Base-by-base conservation (phyloP, 2,797 vertebrate species). In the Fundulus diaphanus region DNA sequence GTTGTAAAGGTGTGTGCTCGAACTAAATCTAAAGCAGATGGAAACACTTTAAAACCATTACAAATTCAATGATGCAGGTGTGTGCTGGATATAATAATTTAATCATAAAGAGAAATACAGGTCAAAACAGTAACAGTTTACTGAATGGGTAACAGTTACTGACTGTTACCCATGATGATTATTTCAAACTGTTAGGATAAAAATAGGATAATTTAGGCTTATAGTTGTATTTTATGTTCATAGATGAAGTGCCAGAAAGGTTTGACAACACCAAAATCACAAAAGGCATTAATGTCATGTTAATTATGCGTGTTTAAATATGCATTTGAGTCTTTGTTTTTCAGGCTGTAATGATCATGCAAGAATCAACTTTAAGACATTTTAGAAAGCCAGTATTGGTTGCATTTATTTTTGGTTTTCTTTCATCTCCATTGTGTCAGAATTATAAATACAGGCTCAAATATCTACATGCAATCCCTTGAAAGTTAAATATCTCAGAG, bases 11-110 rank as follows among this genome's bases (percentile, higher is more conserved):
- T 74, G 46, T 73, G 46, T 42, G 49, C 48, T 82, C 68, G 51
- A 82, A 76, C 59, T 70, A 40, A 82, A 87, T 73, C 74, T 84
- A 13, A 74, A 84, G 72, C 72, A 75, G 46, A 78, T 67, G 40
- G 72, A 80, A 74, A 84, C 70, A 74, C 56, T 80, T 68, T 71
- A 66, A 73, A 83, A 67, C 0, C 65, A 76, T 81, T 73, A 67
- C 61, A 70, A 74, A 68, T 46, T 48, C 27, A 66, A 51, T 59
- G 27, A 68, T 44, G 59, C 52, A 86, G 63, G 54, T 77, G 51
- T 76, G 57, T 67, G 59, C 13, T 7, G 11, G 52, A 66, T 33
- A 57, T 48, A 61, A 68, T 76, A 33, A 70, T 79, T 76, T 67
- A 77, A 54, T 49, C 54, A 35, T 40, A 44, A 8, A 52, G 48